Conservation (phyloP, 2,888 invertebrate genomes). For the Neuroscelio doddi region DNA sequence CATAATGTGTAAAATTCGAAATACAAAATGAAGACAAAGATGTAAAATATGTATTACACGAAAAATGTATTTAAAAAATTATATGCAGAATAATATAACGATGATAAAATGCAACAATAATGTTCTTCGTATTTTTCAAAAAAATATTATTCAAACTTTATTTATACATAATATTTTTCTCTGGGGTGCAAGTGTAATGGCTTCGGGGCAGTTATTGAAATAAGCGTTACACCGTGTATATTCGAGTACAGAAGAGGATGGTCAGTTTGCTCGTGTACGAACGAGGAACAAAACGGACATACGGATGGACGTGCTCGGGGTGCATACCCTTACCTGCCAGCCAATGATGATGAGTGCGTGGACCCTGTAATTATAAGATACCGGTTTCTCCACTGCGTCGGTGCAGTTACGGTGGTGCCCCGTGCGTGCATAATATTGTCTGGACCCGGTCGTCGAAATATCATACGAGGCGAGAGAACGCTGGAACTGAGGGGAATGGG, state of each 20-base stretch:
- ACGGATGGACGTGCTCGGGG: conserved; percentile 29
- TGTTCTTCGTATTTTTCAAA: no score
- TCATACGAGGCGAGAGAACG: conserved; percentile 4
- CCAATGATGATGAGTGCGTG: conserved; percentile 26
- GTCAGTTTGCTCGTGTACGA: background rate
- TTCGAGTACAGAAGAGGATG: conserved; percentile 14
- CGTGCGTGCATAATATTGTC: conserved; percentile 13
- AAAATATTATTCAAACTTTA: no score
- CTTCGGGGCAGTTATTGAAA: no score
- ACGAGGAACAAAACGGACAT: conserved; percentile 8
- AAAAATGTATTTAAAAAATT: no score
- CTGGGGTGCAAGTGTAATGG: no score
- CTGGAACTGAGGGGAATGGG: background rate
- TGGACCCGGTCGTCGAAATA: conserved; percentile 23
- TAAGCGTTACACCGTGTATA: conserved; percentile 15
- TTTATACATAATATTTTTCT: no score
- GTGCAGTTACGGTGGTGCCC: conserved; percentile 9
- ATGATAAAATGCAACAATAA: no score
- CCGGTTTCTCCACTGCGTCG: conserved; percentile 53
- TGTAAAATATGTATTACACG: no score
- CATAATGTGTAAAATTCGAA: no score
- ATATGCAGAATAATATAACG: no score
- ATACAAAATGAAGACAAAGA: no score
- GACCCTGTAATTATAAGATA: conserved; percentile 63
- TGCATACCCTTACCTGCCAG: conserved; percentile 35